Evolutionary conservation across 2,888 invertebrate species (phyloP).

Genomic region (Stegophylla sp.): DNA sequence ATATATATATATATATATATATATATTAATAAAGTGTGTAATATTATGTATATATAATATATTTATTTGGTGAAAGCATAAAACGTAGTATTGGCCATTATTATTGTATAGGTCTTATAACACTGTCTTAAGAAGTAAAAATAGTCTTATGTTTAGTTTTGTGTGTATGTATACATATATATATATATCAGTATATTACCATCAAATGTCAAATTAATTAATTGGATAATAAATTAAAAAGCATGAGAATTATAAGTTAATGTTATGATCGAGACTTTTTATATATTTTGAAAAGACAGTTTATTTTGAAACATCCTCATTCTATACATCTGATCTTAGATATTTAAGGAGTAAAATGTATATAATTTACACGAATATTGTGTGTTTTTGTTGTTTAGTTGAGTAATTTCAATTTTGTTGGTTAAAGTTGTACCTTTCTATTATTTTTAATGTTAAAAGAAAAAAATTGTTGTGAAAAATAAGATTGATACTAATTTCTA

Average conservation of each 20-base stretch:
- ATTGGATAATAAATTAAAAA: not conserved
- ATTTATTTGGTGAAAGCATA: conserved; percentile 41
- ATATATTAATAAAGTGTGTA: too few species aligned
- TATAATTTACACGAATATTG: conserved; percentile 25
- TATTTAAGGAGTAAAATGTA: conserved; percentile 10
- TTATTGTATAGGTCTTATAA: conserved; percentile 20
- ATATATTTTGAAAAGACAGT: not conserved
- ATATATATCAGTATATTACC: too few species aligned
- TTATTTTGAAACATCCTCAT: not conserved
- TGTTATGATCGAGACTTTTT: not conserved
- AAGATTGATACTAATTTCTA: conserved; percentile 16
- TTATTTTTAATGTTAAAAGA: conserved; percentile 13
- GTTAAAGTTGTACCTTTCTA: not conserved
- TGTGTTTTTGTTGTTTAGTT: conserved; percentile 3
- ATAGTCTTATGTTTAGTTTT: not conserved
- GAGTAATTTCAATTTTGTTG: not conserved
- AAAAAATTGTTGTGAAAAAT: conserved; percentile 6
- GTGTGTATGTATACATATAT: not conserved
- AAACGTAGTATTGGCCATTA: conserved; percentile 4
- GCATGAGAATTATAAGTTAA: not conserved
- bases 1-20: not conserved
- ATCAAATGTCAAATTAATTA: too few species aligned
- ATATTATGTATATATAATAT: conserved; percentile 26
- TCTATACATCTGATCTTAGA: not conserved
- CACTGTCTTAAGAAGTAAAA: not conserved